phyloP scores from a whole-genome alignment of 2,888 invertebrate genomes.

The Branchinecta sandiegonensis region DNA sequence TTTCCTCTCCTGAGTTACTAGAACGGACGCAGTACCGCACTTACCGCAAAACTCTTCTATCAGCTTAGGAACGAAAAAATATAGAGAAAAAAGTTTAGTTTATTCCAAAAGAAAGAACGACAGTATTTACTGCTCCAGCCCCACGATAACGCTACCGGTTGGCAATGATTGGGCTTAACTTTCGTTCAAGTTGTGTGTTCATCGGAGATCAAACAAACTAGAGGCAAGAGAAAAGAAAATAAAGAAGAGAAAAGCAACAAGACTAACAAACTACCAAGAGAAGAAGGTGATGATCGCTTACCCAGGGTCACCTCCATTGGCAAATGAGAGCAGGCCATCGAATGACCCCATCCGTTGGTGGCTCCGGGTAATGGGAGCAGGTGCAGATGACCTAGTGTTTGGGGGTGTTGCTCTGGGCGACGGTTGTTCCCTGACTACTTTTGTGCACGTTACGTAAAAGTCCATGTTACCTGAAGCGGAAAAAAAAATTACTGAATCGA shows the following conservation, averaged over 20 bases:
- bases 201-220: neutral
- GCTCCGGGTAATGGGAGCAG: neutral
- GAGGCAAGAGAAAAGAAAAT: neutral
- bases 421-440: conserved; percentile 38
- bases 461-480: conserved; percentile 42
- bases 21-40: too few relatives aligned
- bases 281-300: too few relatives aligned
- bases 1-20: too few relatives aligned
- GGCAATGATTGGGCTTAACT: too few relatives aligned
- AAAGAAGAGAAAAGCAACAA: neutral
- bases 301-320: neutral
- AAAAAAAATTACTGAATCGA: conserved; percentile 17
- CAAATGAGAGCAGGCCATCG: neutral
- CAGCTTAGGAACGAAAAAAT: too few relatives aligned
- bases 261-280: too few relatives aligned
- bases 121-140: too few relatives aligned
- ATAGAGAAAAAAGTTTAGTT: too few relatives aligned
- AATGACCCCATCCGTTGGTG: conserved; percentile 21
- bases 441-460: conserved; percentile 48
- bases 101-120: too few relatives aligned
- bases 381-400: neutral
- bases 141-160: too few relatives aligned
- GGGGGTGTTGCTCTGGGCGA: neutral
- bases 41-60: too few relatives aligned
- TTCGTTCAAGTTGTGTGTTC: neutral